A percentile compares a stretch with the other conserved stretches of the same genome.
Conservation (phyloP, 1,140 invertebrate genomes). For the Chironomus striatipennis region DNA sequence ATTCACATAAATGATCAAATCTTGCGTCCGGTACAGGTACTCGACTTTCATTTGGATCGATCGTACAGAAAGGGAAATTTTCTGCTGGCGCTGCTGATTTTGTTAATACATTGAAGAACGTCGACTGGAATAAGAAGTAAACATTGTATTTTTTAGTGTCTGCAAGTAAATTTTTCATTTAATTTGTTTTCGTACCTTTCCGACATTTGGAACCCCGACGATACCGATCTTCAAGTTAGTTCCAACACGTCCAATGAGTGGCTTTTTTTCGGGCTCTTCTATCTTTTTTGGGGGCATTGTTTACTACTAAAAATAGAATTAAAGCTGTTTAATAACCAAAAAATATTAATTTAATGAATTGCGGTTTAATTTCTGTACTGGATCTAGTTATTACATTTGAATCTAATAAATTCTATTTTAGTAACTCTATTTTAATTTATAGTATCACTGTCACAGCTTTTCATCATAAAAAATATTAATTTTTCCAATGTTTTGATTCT, state of each 20-base stretch:
- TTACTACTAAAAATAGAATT: conserved; percentile 33
- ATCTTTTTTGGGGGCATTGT: conserved; percentile 93
- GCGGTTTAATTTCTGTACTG: not conserved
- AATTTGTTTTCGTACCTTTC: not conserved
- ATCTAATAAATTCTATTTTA: no score
- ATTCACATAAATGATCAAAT: conserved; percentile 88
- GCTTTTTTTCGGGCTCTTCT: conserved; percentile 75
- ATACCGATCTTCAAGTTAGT: conserved; percentile 97
- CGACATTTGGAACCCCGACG: conserved; percentile 60
- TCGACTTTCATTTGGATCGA: conserved; percentile 99
- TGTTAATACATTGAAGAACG: conserved; percentile 98
- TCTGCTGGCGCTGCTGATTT: conserved; percentile 93
- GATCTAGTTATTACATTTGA: not conserved
- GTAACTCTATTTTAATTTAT: no score
- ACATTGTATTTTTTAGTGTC: conserved; percentile 22
- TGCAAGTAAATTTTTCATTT: no score
- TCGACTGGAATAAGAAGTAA: conserved; percentile 95
- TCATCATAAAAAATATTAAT: no score
- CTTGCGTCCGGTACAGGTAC: conserved; percentile 96
- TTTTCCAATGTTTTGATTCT: no score
- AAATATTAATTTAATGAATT: not conserved
- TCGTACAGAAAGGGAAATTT: conserved; percentile 99
- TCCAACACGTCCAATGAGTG: conserved; percentile 92
- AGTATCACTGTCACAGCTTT: no score
- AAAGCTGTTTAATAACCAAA: not conserved